Conservation (phyloP, 1,140 invertebrate genomes). For the Cheumatopsyche charites region DNA sequence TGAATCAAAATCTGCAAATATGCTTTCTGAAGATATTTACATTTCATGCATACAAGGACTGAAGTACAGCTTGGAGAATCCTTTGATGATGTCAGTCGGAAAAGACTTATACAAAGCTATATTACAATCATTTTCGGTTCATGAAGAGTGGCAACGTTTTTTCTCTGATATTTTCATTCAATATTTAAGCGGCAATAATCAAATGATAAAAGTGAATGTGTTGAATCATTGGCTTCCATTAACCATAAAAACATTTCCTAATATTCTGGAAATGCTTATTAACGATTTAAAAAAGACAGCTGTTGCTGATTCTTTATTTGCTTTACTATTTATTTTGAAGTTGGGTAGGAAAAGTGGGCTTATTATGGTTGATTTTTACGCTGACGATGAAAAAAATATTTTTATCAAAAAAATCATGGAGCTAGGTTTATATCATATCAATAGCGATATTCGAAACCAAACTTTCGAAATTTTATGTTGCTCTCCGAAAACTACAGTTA, state of each 20-base stretch:
- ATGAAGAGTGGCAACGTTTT: conserved; percentile 52
- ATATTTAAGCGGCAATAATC: conserved; percentile 48
- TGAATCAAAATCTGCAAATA: conserved; percentile 45
- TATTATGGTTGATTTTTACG: conserved; percentile 40
- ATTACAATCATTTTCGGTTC: conserved; percentile 52
- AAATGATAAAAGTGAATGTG: conserved; percentile 55
- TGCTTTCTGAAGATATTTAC: conserved; percentile 46
- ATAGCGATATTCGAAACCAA: conserved; percentile 52
- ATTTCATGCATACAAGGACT: conserved; percentile 53
- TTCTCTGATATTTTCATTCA: conserved; percentile 51
- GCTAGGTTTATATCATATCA: conserved; percentile 50
- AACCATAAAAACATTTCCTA: conserved; percentile 57
- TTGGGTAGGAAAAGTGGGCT: conserved; percentile 54
- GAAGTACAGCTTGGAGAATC: conserved; percentile 55
- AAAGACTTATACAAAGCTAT: conserved; percentile 58
- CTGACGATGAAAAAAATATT: conserved; percentile 1
- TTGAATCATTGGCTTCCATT: conserved; percentile 57
- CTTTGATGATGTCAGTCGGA: conserved; percentile 57
- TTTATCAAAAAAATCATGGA: conserved; percentile 33
- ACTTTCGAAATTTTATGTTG: conserved; percentile 57
- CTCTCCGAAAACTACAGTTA: conserved; percentile 49
- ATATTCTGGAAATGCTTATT: conserved; percentile 49
- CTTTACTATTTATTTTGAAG: conserved; percentile 53
- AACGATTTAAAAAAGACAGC: conserved; percentile 9
- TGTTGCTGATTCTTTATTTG: conserved; percentile 50